phyloP scores from a whole-genome alignment of 2,113 vertebrate genomes.

The Antechinus stuartii region DNA sequence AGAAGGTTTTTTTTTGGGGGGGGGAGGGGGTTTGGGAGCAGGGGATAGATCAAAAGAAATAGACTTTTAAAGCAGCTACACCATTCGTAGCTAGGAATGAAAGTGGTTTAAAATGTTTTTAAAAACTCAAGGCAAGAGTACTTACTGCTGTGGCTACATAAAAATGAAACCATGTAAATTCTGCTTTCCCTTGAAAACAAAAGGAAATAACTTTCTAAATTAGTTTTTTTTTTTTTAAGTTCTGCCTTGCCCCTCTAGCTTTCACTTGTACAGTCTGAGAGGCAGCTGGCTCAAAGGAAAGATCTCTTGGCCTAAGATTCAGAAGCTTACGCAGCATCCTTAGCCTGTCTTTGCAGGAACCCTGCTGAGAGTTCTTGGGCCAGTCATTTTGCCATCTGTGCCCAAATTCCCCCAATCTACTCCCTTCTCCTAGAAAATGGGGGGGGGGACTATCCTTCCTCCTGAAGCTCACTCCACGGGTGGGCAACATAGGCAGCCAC shows the following conservation, averaged over 20 bases:
- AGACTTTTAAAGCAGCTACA: background rate
- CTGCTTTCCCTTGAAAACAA: slow-evolving; percentile 11
- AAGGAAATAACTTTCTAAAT: slow-evolving; percentile 11
- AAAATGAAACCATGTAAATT: slow-evolving; percentile 5
- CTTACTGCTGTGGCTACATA: background rate
- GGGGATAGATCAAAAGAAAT: background rate
- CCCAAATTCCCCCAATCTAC: background rate
- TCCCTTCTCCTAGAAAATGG: background rate
- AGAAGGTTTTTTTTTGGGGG: background rate
- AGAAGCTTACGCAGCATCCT: background rate
- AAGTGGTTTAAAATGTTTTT: background rate
- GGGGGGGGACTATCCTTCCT: background rate
- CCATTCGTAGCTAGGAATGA: background rate
- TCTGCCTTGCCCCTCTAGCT: background rate
- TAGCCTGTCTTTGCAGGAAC: background rate
- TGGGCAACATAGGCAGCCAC: background rate
- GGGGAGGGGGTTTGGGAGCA: background rate
- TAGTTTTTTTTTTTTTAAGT: slow-evolving; percentile 5
- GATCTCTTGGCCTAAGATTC: background rate
- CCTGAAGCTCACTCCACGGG: background rate
- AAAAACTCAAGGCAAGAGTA: background rate
- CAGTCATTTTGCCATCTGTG: background rate
- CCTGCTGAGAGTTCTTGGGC: background rate
- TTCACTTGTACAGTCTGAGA: background rate
- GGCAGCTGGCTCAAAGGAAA: background rate